A percentile compares a stretch with the other conserved stretches of the same genome.
Evolutionary conservation across 2,888 invertebrate species (phyloP).

Genomic region (Habrosyne pyritoides): DNA sequence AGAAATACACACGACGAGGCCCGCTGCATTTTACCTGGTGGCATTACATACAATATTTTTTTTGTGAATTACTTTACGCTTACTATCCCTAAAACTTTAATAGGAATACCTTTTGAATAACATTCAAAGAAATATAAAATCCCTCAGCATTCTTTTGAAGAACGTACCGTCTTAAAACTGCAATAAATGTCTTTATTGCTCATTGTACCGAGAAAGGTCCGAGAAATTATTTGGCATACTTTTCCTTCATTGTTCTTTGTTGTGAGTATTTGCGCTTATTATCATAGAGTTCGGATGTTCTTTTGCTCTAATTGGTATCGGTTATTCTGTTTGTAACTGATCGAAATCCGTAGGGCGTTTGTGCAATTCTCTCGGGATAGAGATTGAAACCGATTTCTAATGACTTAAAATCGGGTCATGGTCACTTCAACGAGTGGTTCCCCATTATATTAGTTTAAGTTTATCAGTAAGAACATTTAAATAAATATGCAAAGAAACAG

Average conservation of each 20-base stretch:
- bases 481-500: too few relatives aligned
- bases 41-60: too few relatives aligned
- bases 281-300: slow-evolving; percentile 19
- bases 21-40: too few relatives aligned
- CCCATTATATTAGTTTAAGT: too few relatives aligned
- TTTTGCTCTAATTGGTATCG: slow-evolving; percentile 5
- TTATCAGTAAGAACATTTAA: too few relatives aligned
- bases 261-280: slow-evolving; percentile 27
- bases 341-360: too few relatives aligned
- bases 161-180: slow-evolving; percentile 24
- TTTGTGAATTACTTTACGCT: neutral
- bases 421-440: too few relatives aligned
- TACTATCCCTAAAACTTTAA: neutral
- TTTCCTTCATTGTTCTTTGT: slow-evolving; percentile 37
- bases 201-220: slow-evolving; percentile 30
- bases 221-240: slow-evolving; percentile 37
- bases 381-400: too few relatives aligned
- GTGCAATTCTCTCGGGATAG: too few relatives aligned
- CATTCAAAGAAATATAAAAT: neutral
- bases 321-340: too few relatives aligned
- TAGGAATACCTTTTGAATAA: neutral
- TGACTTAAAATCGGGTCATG: too few relatives aligned
- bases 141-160: slow-evolving; percentile 12
- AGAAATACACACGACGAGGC: neutral
- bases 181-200: slow-evolving; percentile 38